Conservation (phyloP, 1,140 invertebrate species). For the Portunus trituberculatus region DNA sequence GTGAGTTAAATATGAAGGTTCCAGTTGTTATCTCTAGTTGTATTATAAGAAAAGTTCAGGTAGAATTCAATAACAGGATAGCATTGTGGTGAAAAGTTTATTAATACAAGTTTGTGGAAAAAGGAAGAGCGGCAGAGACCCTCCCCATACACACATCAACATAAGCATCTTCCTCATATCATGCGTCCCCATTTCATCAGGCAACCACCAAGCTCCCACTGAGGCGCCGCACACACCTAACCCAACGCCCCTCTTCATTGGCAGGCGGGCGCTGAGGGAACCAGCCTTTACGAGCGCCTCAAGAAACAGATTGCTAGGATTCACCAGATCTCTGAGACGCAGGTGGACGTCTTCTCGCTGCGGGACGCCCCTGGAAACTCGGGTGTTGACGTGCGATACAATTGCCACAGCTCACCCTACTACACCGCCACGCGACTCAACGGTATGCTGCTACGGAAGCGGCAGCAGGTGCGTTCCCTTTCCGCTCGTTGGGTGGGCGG, state of each 20-base stretch:
- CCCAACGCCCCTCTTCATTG: neutral
- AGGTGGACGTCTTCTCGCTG: constrained; percentile 97
- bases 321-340: constrained; percentile 85
- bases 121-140: neutral
- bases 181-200: neutral
- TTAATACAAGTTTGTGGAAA: neutral
- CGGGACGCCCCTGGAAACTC: constrained; percentile 81
- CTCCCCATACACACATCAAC: neutral
- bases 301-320: constrained; percentile 66
- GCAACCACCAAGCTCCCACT: neutral
- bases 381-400: constrained; percentile 95
- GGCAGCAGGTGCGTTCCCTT: constrained; percentile 82
- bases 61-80: too few relatives aligned
- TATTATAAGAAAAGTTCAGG: too few relatives aligned
- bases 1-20: too few relatives aligned
- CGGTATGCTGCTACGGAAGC: constrained; percentile 95
- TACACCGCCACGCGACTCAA: constrained; percentile 96
- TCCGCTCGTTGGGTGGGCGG: neutral
- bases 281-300: constrained; percentile 71
- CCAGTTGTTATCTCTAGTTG: too few relatives aligned
- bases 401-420: constrained; percentile 97
- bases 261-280: constrained; percentile 23
- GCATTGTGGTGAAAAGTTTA: too few relatives aligned
- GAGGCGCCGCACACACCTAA: neutral
- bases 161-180: neutral